Percentiles rank a stretch among this genome's conserved stretches.
These are phyloP conservation scores for Dolichotis patagonum DNA, from an alignment of 2,113 vertebrate species.

Conservation along the genomic window DNA sequence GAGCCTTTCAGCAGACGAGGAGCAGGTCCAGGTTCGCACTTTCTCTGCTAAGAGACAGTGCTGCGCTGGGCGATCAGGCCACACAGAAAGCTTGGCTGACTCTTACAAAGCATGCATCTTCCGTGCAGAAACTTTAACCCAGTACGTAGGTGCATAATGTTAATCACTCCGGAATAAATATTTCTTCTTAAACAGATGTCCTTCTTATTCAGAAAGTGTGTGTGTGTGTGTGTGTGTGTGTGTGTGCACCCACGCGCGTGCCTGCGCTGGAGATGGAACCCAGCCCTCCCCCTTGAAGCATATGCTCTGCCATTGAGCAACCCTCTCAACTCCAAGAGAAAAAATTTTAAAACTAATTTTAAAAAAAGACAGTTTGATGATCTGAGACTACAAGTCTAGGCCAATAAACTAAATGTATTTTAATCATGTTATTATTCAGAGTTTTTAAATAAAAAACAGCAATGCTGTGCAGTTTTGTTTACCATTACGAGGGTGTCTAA, in stretches of 20 bases:
- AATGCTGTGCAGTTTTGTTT: background rate
- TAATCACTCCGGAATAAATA: background rate
- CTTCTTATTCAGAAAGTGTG: too few species aligned
- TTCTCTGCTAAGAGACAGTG: background rate
- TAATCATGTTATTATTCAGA: background rate
- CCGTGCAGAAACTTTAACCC: background rate
- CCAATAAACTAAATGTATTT: background rate
- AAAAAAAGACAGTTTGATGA: background rate
- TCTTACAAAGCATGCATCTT: background rate
- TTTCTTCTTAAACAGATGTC: too few species aligned
- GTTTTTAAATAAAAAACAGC: background rate
- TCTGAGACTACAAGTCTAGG: background rate
- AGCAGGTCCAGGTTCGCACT: background rate
- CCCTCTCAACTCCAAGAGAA: background rate
- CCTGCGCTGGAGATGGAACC: background rate
- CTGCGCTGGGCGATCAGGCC: background rate
- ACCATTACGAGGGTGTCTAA: background rate
- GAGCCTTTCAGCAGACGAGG: background rate
- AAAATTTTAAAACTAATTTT: background rate
- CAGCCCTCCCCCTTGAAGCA: background rate
- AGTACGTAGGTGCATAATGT: background rate
- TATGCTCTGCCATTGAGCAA: background rate
- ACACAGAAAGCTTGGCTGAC: background rate
- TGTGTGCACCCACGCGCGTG: too few species aligned
- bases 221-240: background rate